A percentile compares a stretch with the other conserved stretches of the same genome.
phyloP scores from a whole-genome alignment of 2,888 invertebrate species.

The Platerodrilus igneus region DNA sequence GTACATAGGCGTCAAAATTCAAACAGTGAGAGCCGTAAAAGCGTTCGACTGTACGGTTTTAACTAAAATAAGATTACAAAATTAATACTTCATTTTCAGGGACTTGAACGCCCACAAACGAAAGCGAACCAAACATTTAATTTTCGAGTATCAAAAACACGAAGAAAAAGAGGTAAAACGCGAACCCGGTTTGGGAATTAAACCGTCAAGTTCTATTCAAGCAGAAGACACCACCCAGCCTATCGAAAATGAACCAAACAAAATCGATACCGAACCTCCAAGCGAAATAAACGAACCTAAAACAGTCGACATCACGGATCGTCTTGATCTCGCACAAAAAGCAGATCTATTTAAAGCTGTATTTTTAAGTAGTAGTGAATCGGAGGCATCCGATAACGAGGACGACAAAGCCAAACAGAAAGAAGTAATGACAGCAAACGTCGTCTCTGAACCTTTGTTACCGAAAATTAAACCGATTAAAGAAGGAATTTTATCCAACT shows the following conservation, averaged over 20 bases:
- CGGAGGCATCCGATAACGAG: constrained; percentile 50
- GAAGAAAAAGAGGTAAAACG: constrained; percentile 29
- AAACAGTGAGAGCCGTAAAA: too few relatives aligned
- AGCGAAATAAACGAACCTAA: not conserved
- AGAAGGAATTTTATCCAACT: constrained; percentile 43
- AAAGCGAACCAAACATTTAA: constrained; percentile 65
- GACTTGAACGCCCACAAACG: constrained; percentile 46
- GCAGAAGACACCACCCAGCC: not conserved
- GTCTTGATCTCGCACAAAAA: constrained; percentile 49
- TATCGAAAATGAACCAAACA: constrained; percentile 1
- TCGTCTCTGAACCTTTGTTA: constrained; percentile 38
- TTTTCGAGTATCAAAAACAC: constrained; percentile 71
- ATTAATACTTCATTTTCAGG: constrained; percentile 47
- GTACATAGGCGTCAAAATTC: too few relatives aligned
- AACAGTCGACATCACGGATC: constrained; percentile 39
- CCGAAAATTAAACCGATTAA: constrained; percentile 44
- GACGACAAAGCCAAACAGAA: constrained; percentile 34
- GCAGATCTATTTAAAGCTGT: constrained; percentile 85
- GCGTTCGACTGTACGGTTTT: too few relatives aligned
- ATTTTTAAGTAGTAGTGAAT: constrained; percentile 76
- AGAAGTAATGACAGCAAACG: constrained; percentile 35
- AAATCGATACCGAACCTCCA: not conserved
- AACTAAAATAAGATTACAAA: too few relatives aligned
- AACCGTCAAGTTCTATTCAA: constrained; percentile 10
- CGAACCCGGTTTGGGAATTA: constrained; percentile 35